Evolutionary conservation across 1,140 invertebrate species (phyloP), one percentile per base, ranked within the genome.

Genomic region (Bombus polaris): DNA sequence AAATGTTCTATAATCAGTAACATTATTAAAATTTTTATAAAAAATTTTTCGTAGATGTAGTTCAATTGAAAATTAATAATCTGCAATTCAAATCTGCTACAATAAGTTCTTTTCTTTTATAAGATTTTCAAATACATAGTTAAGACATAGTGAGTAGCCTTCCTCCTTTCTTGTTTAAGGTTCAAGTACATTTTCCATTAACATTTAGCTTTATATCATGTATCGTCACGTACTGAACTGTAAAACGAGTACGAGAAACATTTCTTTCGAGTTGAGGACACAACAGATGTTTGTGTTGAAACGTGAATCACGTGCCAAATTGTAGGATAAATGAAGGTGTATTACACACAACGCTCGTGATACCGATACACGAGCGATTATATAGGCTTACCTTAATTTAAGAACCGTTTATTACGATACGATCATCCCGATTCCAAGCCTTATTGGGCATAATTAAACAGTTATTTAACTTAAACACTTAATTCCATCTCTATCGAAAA

Each of bases 271-370:
- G 81, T 87, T 53, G 76, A 87, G 9, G 76, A 92, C 89, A 88
- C 88, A 91, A 82, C 68, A 22, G 42, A 82, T 37, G 62, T 86
- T 92, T 92, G 91, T 89, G 89, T 91, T 85, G 80, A 32, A 78
- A 78, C 85, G 92, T 93, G 92, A 93, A 92, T 93, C 87, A 92
- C 88, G 92, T 93, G 92, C 92, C 92, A 93, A 93, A 93, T 75
- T 77, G 13, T 92, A 92, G 87, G 71, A 86, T 92, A 85, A 88
- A 85, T 2, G 53, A 78, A 32, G 82, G 76, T 86, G 59, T 85
- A 77, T 47, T 44, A 35, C 72, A 76, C 65, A 80, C 79, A 68
- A 70, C 70, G 77, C 81, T 81, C 65, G 83, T 44, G 70, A 66
- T 32, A 74, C 57, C 35, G 57, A 78, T 37, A 53, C 59, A 70